phyloP scores from a whole-genome alignment of 1,140 invertebrate genomes.

The Orchesella cincta region DNA sequence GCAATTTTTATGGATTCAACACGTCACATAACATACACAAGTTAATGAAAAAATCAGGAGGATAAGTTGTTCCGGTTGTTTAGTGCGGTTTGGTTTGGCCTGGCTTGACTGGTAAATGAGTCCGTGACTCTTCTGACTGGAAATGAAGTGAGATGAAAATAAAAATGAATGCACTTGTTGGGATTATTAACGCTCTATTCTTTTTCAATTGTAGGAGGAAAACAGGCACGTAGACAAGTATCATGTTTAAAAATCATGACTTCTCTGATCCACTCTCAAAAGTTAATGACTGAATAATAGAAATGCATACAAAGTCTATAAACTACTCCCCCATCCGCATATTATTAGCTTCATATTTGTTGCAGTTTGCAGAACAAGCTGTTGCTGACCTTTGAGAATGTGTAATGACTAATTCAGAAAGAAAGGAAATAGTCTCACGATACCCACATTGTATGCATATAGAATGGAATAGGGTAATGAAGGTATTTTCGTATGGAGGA shows the following conservation, averaged over 20 bases:
- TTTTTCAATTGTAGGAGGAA: background rate
- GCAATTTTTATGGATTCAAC: too few relatives aligned
- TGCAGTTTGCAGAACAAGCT: too few relatives aligned
- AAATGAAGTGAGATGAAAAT: background rate
- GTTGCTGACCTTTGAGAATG: too few relatives aligned
- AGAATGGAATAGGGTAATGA: too few relatives aligned
- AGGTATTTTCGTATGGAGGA: too few relatives aligned
- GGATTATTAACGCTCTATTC: background rate
- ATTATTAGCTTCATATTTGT: background rate
- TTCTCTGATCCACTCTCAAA: background rate
- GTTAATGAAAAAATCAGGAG: slow-evolving; percentile 8
- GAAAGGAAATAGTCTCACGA: background rate
- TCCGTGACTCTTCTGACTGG: slow-evolving; percentile 5
- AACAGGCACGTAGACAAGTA: background rate
- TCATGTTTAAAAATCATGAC: background rate
- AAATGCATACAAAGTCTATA: too few relatives aligned
- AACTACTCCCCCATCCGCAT: background rate
- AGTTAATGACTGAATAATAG: too few relatives aligned
- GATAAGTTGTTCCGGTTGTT: slow-evolving; percentile 1
- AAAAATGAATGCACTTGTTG: background rate
- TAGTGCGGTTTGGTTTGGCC: too few relatives aligned
- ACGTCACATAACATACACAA: too few relatives aligned
- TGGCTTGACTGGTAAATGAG: background rate
- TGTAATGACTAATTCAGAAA: too few relatives aligned
- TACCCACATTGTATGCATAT: background rate